Percentiles rank a stretch among this genome's conserved stretches.
Conservation (phyloP, 2,113 vertebrate species). For the Paradoxurus hermaphroditus region DNA sequence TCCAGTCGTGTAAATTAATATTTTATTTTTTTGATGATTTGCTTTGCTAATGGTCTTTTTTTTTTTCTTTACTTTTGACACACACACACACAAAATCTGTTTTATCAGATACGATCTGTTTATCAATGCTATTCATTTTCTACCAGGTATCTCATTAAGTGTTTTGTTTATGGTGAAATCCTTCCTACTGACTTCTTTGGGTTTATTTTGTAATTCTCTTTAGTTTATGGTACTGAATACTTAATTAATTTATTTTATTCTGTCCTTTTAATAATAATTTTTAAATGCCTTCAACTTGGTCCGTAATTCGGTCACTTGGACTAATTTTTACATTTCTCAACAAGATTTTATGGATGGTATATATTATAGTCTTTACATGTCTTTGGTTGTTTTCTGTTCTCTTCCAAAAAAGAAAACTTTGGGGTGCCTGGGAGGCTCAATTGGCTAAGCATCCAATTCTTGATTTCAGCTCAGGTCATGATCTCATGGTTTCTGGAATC, state of each 20-base stretch:
- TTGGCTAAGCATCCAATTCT: no score
- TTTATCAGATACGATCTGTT: not conserved
- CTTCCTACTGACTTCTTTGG: not conserved
- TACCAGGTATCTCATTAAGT: not conserved
- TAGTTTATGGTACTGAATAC: not conserved
- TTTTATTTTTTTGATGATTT: not conserved
- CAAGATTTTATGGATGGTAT: not conserved
- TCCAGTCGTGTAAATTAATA: not conserved
- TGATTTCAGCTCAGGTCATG: no score
- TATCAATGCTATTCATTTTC: not conserved
- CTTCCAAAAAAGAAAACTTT: not conserved
- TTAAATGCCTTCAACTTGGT: not conserved
- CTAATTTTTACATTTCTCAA: not conserved
- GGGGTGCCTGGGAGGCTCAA: no score
- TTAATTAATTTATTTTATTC: not conserved
- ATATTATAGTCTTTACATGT: not conserved
- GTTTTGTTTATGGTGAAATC: not conserved
- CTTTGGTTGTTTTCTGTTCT: not conserved
- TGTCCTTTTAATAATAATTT: not conserved
- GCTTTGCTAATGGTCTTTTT: not conserved
- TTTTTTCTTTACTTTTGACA: not conserved
- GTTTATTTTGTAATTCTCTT: not conserved
- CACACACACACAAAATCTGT: not conserved
- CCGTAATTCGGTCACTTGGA: not conserved
- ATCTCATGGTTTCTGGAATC: no score